Evolutionary conservation across 2,113 vertebrate species (phyloP), one percentile per base, ranked within the genome.

Genomic region (Oophaga pumilio): DNA sequence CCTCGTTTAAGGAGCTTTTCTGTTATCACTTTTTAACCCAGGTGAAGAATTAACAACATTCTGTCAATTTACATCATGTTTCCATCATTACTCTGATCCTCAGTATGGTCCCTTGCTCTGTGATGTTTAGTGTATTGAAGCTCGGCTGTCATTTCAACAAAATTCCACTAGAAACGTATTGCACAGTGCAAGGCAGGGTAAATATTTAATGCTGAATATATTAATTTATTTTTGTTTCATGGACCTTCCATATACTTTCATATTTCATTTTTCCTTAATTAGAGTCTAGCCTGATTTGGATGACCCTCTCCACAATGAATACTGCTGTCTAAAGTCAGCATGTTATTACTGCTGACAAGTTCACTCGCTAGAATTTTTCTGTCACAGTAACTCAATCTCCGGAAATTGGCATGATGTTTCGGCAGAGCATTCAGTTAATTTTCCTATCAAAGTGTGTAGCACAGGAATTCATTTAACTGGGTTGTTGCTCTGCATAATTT

Each of bases 331-430:
- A 3, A 10, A 68, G 57, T 66, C 71, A 83, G 43, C 56, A 62
- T 76, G 49, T 87, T 84, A 77, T 84, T 76, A 76, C n/a, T 84
- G 73, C 57, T 88, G 87, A 88, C 86, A 88, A 66, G 80, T 76
- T 84, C 71, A 77, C 80, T 74, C 24, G 52, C 82, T 88, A 76
- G 80, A 59, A 76, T 82, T 83, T 81, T 82, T n/a, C 86, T 88
- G 86, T 83, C 79, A 76, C n/a, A 66, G 22, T 66, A 50, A 33
- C 20, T 76, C 69, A 59, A n/a, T 52, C 56, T 82, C 86, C 82
- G 33, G 18, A 52, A 74, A 62, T 53, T 80, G n/a, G n/a, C 76
- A 86, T 60, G 24, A 28, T 80, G 18, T 56, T 69, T 80, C 50
- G 71, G 76, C 60, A 78, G 60, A 60, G 43, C 22, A 52, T 79